These are phyloP conservation scores for Barbus barbus DNA, from an alignment of 2,113 vertebrate species.

Conservation along the genomic window DNA sequence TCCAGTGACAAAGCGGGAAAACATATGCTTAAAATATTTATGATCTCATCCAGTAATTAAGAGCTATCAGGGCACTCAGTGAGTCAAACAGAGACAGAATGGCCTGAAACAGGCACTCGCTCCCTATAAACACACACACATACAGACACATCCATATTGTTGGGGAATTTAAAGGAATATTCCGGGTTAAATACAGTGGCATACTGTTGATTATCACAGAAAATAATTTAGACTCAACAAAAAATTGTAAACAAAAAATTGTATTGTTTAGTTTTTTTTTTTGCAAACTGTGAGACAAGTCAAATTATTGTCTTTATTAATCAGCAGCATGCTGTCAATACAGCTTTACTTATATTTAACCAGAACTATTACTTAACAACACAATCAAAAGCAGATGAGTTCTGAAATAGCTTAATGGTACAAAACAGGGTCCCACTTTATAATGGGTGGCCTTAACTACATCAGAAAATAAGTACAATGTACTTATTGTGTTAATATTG, in stretches of 20 bases:
- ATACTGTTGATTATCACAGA: background rate
- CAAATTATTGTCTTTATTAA: background rate
- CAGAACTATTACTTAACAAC: background rate
- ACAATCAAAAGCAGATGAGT: background rate
- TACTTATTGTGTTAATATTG: no score
- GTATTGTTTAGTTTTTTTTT: no score
- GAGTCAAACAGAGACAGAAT: slow-evolving; percentile 65
- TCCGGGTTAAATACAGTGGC: background rate
- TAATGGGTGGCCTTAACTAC: no score
- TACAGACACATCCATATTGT: background rate
- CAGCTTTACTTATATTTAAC: background rate
- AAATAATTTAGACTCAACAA: background rate
- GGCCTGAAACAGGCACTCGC: slow-evolving; percentile 57
- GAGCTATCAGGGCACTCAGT: slow-evolving; percentile 66
- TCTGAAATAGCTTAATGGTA: background rate
- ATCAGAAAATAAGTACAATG: no score
- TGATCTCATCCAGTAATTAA: slow-evolving; percentile 81
- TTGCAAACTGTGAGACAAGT: background rate
- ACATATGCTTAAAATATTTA: slow-evolving; percentile 84
- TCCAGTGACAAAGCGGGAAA: slow-evolving; percentile 81
- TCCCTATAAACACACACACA: background rate
- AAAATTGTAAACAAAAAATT: background rate
- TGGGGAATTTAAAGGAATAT: background rate
- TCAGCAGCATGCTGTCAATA: background rate
- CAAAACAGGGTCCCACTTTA: no score